Base-by-base conservation (phyloP, 2,888 invertebrate genomes). In the Yponomeuta cagnagella region DNA sequence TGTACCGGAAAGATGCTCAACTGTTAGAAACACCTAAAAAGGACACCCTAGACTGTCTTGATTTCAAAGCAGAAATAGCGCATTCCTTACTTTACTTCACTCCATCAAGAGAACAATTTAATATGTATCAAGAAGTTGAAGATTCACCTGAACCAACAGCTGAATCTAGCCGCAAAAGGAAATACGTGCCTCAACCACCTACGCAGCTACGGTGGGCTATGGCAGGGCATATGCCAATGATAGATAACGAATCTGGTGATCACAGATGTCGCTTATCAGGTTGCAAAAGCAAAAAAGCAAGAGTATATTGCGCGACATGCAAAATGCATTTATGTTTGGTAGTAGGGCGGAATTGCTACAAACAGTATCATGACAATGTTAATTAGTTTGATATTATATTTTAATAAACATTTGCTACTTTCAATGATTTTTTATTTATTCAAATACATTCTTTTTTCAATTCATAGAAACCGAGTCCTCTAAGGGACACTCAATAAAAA, bases 41-140 rank as follows among this genome's bases (percentile, higher is more conserved):
- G 63, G 48, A 72, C 43, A 71, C 68, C 31, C 69, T 73, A 4
- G 72, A 73, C 63, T 71, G 71, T 63, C 68, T 73, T 31, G 69
- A 72, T 63, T 73, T 73, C 69, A 73, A 73, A 72, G 68, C 63
- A 15, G 73, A 71, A 68, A 72, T 72, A 70, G 71, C 73, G 30
- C 71, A 73, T 68, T 72, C 73, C 8, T 70, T 72, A 68, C 69
- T 72, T 48, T 69, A 73, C 64, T 73, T 72, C 70, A 71, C 73
- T 48, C 68, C 72, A 70, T 23, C 58, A 48, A 71, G 66, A 64
- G 71, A 73, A 63, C 73, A 72, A 58, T 63, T 72, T 63, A 52
- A 71, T 48, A 48, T 72, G 43, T 69, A 67, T 63, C n/a, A 63
- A 63, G 63, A 63, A 63, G 63, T 63, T n/a, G 23, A n/a, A n/a